phyloP scores from a whole-genome alignment of 2,888 invertebrate genomes.

The Eristalis intricaria region DNA sequence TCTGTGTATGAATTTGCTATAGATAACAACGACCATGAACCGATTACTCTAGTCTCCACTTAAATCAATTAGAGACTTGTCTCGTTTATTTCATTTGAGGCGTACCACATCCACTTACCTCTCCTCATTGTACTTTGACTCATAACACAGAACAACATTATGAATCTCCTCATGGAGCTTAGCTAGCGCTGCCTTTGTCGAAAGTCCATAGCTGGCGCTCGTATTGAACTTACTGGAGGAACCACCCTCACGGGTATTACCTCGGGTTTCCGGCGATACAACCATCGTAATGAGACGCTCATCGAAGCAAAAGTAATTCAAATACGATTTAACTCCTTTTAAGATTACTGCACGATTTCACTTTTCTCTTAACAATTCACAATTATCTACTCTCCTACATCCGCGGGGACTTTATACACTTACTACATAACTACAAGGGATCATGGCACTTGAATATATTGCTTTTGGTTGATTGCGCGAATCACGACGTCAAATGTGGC shows the following conservation, averaged over 20 bases:
- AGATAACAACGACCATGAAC: slow-evolving; percentile 1
- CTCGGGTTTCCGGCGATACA: slow-evolving; percentile 54
- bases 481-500: background rate
- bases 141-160: slow-evolving; percentile 85
- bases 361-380: background rate
- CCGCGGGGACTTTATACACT: slow-evolving; percentile 3
- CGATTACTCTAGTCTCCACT: background rate
- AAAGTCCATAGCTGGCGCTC: slow-evolving; percentile 82
- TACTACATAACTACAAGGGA: slow-evolving; percentile 32
- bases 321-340: background rate
- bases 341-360: background rate
- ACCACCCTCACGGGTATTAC: slow-evolving; percentile 27
- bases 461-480: slow-evolving; percentile 36
- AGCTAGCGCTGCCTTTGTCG: slow-evolving; percentile 86
- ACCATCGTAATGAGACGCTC: slow-evolving; percentile 63
- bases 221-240: slow-evolving; percentile 47
- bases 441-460: slow-evolving; percentile 66
- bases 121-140: slow-evolving; percentile 83
- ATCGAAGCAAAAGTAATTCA: slow-evolving; percentile 54
- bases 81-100: background rate
- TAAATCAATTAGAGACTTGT: background rate
- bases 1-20: background rate
- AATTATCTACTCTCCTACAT: slow-evolving; percentile 20
- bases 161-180: slow-evolving; percentile 88
- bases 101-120: slow-evolving; percentile 79